Evolutionary conservation across 64 coral and sea anemone species (phyloP).

Genomic region (Trachythela sp.): DNA sequence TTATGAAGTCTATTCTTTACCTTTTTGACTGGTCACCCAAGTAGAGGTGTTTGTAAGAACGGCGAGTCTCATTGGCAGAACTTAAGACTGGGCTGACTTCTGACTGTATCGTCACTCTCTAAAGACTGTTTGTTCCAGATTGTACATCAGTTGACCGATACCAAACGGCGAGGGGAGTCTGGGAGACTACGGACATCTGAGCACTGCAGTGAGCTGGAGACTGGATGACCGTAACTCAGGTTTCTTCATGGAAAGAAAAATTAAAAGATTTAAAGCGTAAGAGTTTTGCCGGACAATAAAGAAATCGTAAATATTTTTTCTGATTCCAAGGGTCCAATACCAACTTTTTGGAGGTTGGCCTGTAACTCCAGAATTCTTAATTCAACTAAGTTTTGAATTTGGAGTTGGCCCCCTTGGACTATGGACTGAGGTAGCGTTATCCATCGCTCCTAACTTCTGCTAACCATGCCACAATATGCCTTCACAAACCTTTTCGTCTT

Average conservation of each 20-base stretch:
- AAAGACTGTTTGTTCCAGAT: constrained; percentile 5
- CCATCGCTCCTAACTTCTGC: too few relatives aligned
- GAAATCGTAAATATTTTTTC: too few relatives aligned
- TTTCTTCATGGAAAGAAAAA: neutral
- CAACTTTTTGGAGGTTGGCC: too few relatives aligned
- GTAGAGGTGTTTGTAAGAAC: neutral
- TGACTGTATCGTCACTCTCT: neutral
- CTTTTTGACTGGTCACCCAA: neutral
- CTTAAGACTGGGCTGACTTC: neutral
- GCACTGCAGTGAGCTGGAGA: neutral
- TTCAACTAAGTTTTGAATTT: too few relatives aligned
- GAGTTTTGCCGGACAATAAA: too few relatives aligned
- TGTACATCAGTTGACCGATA: constrained; percentile 20
- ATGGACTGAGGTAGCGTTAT: too few relatives aligned
- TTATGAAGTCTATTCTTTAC: neutral
- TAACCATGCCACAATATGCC: too few relatives aligned
- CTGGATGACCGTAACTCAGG: neutral
- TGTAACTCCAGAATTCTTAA: too few relatives aligned
- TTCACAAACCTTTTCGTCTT: neutral
- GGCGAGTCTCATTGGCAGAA: neutral
- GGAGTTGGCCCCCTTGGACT: too few relatives aligned
- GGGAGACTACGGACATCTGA: neutral
- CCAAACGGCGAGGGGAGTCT: neutral
- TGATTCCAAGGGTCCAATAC: too few relatives aligned
- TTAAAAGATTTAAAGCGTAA: too few relatives aligned